phyloP scores from a whole-genome alignment of 2,888 invertebrate genomes.

The Zonitis immaculata region DNA sequence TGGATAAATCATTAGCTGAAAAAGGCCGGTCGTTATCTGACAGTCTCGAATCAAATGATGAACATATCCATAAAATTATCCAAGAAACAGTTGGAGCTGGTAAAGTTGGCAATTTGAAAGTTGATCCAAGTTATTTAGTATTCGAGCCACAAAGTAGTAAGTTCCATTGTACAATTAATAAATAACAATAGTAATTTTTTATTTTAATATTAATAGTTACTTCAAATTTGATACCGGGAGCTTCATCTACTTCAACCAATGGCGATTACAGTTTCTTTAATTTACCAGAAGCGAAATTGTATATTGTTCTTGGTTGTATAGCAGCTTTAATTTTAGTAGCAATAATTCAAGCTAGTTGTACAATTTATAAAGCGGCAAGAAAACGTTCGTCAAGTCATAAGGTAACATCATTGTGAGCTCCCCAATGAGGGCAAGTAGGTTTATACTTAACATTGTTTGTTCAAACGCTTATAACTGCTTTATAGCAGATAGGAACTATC shows the following conservation, averaged over 20 bases:
- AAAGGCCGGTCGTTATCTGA: conserved; percentile 52
- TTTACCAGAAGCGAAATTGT: conserved; percentile 68
- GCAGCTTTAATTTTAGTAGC: conserved; percentile 74
- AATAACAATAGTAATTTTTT: too few species aligned
- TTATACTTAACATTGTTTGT: conserved; percentile 24
- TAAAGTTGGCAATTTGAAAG: conserved; percentile 69
- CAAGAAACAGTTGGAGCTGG: conserved; percentile 68
- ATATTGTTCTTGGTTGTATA: conserved; percentile 78
- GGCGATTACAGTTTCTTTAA: conserved; percentile 55
- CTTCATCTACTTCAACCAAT: conserved; percentile 44
- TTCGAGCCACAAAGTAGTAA: conserved; percentile 69
- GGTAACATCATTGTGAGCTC: conserved; percentile 55
- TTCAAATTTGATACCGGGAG: conserved; percentile 49
- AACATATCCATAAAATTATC: conserved; percentile 55
- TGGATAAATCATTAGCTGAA: conserved; percentile 66
- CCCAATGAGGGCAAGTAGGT: conserved; percentile 39
- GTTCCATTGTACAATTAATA: too few species aligned
- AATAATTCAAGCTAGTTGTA: conserved; percentile 77
- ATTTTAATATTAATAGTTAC: too few species aligned
- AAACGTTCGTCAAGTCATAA: conserved; percentile 59
- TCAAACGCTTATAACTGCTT: conserved; percentile 15
- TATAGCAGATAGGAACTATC: not conserved
- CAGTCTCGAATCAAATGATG: conserved; percentile 35
- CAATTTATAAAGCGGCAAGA: conserved; percentile 66
- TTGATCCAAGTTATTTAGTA: conserved; percentile 76